phyloP scores from a whole-genome alignment of 1,140 invertebrate genomes.

The Eulimnadia texana region DNA sequence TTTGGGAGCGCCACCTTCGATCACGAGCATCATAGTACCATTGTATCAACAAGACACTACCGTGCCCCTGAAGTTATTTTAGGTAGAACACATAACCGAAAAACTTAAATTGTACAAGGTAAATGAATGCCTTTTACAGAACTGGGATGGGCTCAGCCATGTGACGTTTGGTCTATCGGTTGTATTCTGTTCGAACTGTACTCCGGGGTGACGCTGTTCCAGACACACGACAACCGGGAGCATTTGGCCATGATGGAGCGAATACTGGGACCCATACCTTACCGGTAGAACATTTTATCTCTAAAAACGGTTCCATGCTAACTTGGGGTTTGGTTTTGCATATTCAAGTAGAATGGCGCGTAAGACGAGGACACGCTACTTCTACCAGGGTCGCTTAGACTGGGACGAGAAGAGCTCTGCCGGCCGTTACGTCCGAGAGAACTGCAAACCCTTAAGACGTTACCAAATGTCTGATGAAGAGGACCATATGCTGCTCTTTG shows the following conservation, averaged over 20 bases:
- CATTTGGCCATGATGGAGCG: constrained; percentile 99
- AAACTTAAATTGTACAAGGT: no score
- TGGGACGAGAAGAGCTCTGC: constrained; percentile 90
- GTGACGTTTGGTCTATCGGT: constrained; percentile 99
- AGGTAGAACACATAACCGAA: constrained; percentile 40
- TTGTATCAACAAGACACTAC: constrained; percentile 97
- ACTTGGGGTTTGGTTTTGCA: neutral
- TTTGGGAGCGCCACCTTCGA: constrained; percentile 99
- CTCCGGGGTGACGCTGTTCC: constrained; percentile 94
- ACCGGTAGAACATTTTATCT: constrained; percentile 39
- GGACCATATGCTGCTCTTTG: constrained; percentile 84
- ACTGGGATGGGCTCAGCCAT: constrained; percentile 97
- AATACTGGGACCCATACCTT: constrained; percentile 88
- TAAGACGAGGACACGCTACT: constrained; percentile 95
- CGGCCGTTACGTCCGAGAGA: constrained; percentile 92
- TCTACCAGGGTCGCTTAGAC: constrained; percentile 82
- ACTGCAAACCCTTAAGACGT: constrained; percentile 89
- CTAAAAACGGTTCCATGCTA: neutral
- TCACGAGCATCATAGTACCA: constrained; percentile 98
- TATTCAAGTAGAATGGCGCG: constrained; percentile 59
- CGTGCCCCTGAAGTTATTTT: constrained; percentile 97
- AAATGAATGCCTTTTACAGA: constrained; percentile 64
- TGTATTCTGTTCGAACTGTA: constrained; percentile 99
- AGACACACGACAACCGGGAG: constrained; percentile 98
- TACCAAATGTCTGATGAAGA: constrained; percentile 77